Evolutionary conservation across 1,140 invertebrate genomes (phyloP), one percentile per base, ranked within the genome.

Genomic region (Drosophila melanica): DNA sequence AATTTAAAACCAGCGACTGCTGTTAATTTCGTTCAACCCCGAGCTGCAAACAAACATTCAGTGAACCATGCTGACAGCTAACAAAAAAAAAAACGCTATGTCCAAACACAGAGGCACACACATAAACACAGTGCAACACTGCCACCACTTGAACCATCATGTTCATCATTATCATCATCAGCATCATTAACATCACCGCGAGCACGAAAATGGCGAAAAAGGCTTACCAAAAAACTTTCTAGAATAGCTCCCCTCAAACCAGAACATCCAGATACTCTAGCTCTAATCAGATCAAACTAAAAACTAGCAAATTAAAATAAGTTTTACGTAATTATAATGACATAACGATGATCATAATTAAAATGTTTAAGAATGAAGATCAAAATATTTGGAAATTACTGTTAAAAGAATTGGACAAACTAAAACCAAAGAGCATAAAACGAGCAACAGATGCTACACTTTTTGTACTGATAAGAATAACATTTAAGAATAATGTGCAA

Each of bases 161-260:
- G 30, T 37, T 58, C 14, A 39, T 20, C 30, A 44, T 58, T 18
- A 37, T 20, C 30, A 16, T 18, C 48, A 45, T 14, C 42, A 14
- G 42, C 42, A 20, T 35, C 27, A 60, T 47, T 18, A 45, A n/a
- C 37, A 42, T 18, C 18, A n/a, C 12, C n/a, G 53, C 18, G 8
- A 50, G 33, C 30, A 39, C 11, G 53, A 37, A 48, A 68, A 62
- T 39, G 54, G 58, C 50, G 48, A 59, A 65, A 65, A 65, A 66
- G 14, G 45, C 70, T 60, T 20, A 33, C 16, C 20, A 51, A 48
- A 70, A 70, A 85, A 64, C 8, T 18, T 35, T 9, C 45, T 3
- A 51, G 14, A 37, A 35, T 45, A 62, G 4, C 33, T 35, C 2
- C 35, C 2, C n/a, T 9, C 4, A 16, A 7, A 14, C 4, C 14